Evolutionary conservation across 2,113 vertebrate species (phyloP).

Genomic region (Ardeotis arabs): DNA sequence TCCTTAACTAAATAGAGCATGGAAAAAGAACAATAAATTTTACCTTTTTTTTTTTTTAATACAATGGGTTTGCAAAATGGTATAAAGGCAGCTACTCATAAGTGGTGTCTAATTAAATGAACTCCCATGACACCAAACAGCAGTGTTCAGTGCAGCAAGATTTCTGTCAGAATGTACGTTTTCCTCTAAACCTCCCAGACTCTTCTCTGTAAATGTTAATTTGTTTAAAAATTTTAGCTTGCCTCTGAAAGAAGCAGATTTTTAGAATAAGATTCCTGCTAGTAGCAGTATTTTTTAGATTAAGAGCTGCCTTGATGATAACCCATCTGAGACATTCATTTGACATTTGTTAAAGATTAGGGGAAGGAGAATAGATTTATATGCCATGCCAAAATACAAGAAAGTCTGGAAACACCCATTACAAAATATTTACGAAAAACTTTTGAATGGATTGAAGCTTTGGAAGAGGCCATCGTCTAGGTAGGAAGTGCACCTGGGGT

Average conservation of each 20-base stretch:
- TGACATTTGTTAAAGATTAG: neutral
- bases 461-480: neutral
- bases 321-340: neutral
- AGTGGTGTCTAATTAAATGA: neutral
- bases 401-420: neutral
- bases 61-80: neutral
- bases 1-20: neutral
- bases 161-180: neutral
- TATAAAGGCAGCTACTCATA: neutral
- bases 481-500: neutral
- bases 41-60: neutral
- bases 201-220: slow-evolving; percentile 20
- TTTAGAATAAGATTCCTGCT: neutral
- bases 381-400: neutral
- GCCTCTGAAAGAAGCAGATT: neutral
- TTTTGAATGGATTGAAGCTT: neutral
- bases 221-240: slow-evolving; percentile 26
- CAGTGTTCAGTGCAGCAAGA: neutral
- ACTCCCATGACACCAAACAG: neutral
- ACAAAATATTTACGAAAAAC: neutral
- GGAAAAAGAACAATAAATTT: neutral
- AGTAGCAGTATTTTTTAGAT: slow-evolving; percentile 1
- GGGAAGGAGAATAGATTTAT: neutral
- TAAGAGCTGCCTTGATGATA: slow-evolving; percentile 8
- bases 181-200: neutral